phyloP scores from a whole-genome alignment of 2,797 vertebrate species.

The Sebastes vulpes region DNA sequence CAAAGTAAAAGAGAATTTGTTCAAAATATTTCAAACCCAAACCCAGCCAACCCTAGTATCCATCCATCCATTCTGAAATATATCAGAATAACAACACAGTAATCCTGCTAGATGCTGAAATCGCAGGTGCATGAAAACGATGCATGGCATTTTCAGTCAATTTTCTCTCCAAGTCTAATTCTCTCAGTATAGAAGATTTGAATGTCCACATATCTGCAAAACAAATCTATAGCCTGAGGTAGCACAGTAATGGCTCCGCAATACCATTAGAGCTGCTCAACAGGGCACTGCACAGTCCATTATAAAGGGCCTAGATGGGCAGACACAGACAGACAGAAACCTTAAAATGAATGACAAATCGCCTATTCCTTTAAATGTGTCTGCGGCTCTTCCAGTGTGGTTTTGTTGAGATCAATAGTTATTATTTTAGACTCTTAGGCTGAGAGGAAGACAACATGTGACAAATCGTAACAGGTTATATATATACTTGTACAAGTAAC shows the following conservation, averaged over 20 bases:
- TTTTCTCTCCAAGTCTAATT: background rate
- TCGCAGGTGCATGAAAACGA: background rate
- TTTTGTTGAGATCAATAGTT: background rate
- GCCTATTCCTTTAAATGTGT: background rate
- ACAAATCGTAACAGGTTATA: background rate
- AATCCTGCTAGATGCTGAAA: background rate
- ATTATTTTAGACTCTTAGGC: background rate
- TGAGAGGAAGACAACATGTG: background rate
- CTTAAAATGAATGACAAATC: background rate
- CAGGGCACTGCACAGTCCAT: background rate
- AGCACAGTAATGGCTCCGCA: slow-evolving; percentile 21
- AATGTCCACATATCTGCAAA: slow-evolving; percentile 11
- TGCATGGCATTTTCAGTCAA: background rate
- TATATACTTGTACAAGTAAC: background rate
- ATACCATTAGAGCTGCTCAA: slow-evolving; percentile 26
- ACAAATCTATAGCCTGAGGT: slow-evolving; percentile 4
- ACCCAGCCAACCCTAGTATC: background rate
- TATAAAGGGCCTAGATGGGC: background rate
- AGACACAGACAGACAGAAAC: background rate
- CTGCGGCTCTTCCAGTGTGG: background rate
- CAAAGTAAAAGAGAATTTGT: background rate
- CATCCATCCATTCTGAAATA: background rate
- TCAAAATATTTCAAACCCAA: too few species aligned
- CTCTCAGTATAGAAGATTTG: background rate
- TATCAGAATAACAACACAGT: background rate